These are phyloP conservation scores for Bubo bubo DNA, from an alignment of 2,113 vertebrate species.

Conservation along the genomic window DNA sequence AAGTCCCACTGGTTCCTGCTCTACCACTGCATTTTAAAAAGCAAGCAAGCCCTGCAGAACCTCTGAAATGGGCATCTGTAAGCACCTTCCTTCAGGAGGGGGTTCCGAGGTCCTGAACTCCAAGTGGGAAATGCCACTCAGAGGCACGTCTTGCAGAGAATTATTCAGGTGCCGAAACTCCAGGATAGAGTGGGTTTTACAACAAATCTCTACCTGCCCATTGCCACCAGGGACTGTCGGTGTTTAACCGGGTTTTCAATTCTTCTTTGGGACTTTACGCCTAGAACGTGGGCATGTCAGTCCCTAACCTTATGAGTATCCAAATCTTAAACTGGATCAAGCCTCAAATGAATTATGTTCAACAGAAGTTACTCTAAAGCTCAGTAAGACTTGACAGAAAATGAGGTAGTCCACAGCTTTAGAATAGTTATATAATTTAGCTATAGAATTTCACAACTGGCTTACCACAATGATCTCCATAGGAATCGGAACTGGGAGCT, in stretches of 20 bases:
- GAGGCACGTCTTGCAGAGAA: not conserved
- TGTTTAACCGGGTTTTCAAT: not conserved
- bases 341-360: not conserved
- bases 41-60: not conserved
- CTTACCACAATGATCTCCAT: slow-evolving; percentile 95
- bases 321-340: not conserved
- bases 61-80: not conserved
- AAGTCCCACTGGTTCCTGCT: not conserved
- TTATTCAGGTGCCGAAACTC: not conserved
- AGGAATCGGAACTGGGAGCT: slow-evolving; percentile 92
- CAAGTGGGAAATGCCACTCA: not conserved
- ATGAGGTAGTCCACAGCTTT: not conserved
- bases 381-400: not conserved
- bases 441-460: not conserved
- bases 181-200: not conserved
- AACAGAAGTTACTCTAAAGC: not conserved
- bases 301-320: not conserved
- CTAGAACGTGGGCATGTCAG: not conserved
- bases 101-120: not conserved
- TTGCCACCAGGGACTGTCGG: not conserved
- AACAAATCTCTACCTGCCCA: not conserved
- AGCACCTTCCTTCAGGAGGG: not conserved
- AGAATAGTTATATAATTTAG: not conserved
- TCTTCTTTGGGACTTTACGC: not conserved
- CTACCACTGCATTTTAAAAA: not conserved